Conservation (phyloP, 1,140 invertebrate species). For the Sitophilus oryzae region DNA sequence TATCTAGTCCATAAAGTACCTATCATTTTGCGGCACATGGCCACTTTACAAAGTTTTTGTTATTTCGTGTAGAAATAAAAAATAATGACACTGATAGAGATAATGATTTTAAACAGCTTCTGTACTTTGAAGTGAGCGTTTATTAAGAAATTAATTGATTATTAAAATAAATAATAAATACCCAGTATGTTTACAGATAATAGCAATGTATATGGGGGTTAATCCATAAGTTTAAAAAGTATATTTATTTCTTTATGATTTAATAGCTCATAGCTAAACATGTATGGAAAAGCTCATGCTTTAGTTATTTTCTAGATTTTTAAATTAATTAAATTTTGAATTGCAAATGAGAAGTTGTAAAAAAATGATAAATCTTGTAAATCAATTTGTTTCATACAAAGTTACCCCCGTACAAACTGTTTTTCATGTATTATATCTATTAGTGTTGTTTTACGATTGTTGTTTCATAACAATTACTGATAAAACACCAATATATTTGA, state of each 20-base stretch:
- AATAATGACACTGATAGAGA: slow-evolving; percentile 9
- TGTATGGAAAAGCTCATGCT: too few species aligned
- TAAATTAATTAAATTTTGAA: too few species aligned
- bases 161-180: slow-evolving; percentile 15
- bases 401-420: too few species aligned
- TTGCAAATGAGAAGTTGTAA: too few species aligned
- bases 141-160: slow-evolving; percentile 16
- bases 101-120: slow-evolving; percentile 9
- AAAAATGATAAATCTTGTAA: too few species aligned
- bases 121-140: slow-evolving; percentile 15
- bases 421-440: neutral
- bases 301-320: too few species aligned
- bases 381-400: too few species aligned
- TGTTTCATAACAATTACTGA: neutral
- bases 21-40: slow-evolving; percentile 2
- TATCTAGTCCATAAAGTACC: slow-evolving; percentile 1
- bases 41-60: slow-evolving; percentile 1
- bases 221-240: too few species aligned
- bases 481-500: neutral
- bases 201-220: neutral
- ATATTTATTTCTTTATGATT: too few species aligned
- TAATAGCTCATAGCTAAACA: too few species aligned
- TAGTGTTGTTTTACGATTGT: neutral
- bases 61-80: too few species aligned
- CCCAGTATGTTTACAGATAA: slow-evolving; percentile 2